Evolutionary conservation across 2,797 vertebrate genomes (phyloP).

Genomic region (Muscicapa striata): DNA sequence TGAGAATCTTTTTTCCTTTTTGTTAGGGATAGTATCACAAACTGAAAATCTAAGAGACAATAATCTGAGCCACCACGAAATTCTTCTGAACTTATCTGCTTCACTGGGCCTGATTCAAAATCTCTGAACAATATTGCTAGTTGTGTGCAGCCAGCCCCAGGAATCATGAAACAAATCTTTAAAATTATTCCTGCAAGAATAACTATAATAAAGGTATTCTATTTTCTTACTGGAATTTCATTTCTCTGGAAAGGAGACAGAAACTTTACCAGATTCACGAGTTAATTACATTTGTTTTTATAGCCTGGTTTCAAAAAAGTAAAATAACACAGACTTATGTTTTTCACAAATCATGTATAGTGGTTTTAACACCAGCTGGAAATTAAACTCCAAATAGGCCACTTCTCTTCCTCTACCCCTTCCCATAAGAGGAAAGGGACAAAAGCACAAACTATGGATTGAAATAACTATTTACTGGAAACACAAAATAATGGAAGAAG

Average conservation of each 20-base stretch:
- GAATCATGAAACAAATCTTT: not conserved
- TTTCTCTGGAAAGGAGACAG: not conserved
- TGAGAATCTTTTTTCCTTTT: not conserved
- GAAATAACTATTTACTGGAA: not conserved
- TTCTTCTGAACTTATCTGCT: not conserved
- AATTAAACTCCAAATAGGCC: not conserved
- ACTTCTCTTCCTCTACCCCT: not conserved
- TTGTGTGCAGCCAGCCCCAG: not conserved
- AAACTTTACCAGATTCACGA: not conserved
- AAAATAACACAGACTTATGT: not conserved
- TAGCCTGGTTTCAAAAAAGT: not conserved
- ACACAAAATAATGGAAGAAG: not conserved
- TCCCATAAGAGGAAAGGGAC: not conserved
- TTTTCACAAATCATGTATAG: not conserved
- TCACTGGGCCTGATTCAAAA: not conserved
- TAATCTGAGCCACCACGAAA: not conserved
- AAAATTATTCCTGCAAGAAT: not conserved
- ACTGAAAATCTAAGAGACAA: not conserved
- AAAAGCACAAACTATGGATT: not conserved
- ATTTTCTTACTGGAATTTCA: not conserved
- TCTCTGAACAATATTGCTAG: not conserved
- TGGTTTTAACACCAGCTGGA: not conserved
- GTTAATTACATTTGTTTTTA: not conserved
- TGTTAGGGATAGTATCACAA: not conserved
- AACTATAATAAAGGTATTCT: not conserved